phyloP scores from a whole-genome alignment of 1,140 invertebrate genomes.

The Microplitis demolitor region DNA sequence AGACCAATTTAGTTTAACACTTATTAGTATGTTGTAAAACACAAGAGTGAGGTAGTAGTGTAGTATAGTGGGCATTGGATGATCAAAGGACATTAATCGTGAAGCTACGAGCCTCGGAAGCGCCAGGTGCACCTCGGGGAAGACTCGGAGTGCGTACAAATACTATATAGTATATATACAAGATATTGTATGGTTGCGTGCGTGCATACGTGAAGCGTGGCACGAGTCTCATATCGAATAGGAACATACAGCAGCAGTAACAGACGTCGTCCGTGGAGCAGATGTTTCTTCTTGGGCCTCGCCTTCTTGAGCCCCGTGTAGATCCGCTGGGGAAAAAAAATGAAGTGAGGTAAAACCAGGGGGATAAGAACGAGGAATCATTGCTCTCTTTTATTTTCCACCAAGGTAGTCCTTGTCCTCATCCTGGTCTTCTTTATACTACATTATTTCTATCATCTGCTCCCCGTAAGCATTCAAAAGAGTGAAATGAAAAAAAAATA shows the following conservation, averaged over 20 bases:
- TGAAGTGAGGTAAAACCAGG: not conserved
- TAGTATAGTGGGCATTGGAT: too few relatives aligned
- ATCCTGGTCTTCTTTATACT: not conserved
- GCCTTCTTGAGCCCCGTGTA: not conserved
- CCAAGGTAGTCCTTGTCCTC: not conserved
- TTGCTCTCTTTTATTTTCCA: not conserved
- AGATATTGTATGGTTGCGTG: not conserved
- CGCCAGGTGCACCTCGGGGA: slow-evolving; percentile 15
- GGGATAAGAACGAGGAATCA: not conserved
- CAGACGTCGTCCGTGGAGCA: slow-evolving; percentile 36
- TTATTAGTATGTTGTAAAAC: too few relatives aligned
- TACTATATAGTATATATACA: not conserved
- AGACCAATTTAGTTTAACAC: too few relatives aligned
- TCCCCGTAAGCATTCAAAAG: not conserved
- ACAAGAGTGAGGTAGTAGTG: too few relatives aligned
- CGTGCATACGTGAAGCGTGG: slow-evolving; percentile 33
- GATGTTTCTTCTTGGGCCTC: slow-evolving; percentile 40
- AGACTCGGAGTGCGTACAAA: not conserved
- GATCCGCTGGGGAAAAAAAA: not conserved
- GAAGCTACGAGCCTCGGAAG: not conserved
- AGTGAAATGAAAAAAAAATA: not conserved
- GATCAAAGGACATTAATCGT: too few relatives aligned
- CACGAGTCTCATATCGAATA: slow-evolving; percentile 33
- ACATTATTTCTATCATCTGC: not conserved
- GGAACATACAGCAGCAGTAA: not conserved